Base-by-base conservation (phyloP, 2,113 vertebrate species). In the Nerophis lumbriciformis region DNA sequence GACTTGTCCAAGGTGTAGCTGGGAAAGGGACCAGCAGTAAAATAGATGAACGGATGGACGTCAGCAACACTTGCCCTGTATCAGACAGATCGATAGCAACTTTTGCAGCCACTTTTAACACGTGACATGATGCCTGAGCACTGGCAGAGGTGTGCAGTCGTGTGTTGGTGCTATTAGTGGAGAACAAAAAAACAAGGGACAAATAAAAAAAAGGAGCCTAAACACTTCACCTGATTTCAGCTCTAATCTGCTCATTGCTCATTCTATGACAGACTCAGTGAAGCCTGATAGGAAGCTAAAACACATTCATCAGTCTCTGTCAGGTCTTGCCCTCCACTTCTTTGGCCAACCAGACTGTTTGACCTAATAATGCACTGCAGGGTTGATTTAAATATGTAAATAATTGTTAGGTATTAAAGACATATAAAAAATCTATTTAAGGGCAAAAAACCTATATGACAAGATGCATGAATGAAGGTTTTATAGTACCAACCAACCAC, bases 281-380 rank as follows among this genome's bases (percentile, higher is more conserved):
- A 94, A 93, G 92, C 92, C 92, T 57, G 39, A 11, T 84, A 92
- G 91, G 90, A 91, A 90, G 91, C 92, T 91, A 92, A 92, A 91
- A 92, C 92, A 92, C 93, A 94, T 94, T 94, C 92, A 94, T 96
- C 93, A 95, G 94, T 87, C 91, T 94, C 91, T 94, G 93, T 91
- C 94, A 94, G 91, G 39, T 93, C 91, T 87, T 60, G 60, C 87
- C 91, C 91, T 70, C 72, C 76, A 71, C 73, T 75, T 74, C 69
- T 69, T 57, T 66, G 57, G 56, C 89, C 72, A 77, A 53, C 57
- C 72, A 59, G 72, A 69, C 75, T 79, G 93, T 88, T 89, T 90
- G 91, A 90, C 57, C 48, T 65, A 65, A 51, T 72, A 59, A 69
- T 38, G 49, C 48, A 54, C 15, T 0, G 35, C 1, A 53, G 5